Evolutionary conservation across 1,140 invertebrate species (phyloP).

Genomic region (Drosophila nannoptera): DNA sequence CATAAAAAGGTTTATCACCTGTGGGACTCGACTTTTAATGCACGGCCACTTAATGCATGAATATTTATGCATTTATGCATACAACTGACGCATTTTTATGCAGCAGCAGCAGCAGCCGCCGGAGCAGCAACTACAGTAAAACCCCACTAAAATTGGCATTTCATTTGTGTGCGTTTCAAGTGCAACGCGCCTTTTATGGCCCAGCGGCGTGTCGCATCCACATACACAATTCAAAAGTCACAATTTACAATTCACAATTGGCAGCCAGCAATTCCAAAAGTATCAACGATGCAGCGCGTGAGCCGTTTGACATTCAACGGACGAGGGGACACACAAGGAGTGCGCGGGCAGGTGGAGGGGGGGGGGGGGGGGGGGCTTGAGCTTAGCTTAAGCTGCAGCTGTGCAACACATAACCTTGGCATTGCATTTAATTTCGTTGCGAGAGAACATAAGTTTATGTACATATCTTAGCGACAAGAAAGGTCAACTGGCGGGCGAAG

Average conservation of each 20-base stretch:
- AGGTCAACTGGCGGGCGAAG: background rate
- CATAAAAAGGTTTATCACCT: conserved; percentile 66
- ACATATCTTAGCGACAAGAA: conserved; percentile 19
- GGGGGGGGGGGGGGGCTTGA: background rate
- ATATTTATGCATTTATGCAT: conserved; percentile 59
- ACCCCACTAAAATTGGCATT: conserved; percentile 50
- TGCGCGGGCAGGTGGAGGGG: background rate
- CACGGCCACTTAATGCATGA: conserved; percentile 43
- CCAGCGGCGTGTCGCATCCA: conserved; percentile 33
- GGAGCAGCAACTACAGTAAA: conserved; percentile 14
- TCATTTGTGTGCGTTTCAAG: conserved; percentile 56
- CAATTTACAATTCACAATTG: conserved; percentile 1
- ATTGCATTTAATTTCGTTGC: conserved; percentile 74
- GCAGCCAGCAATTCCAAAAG: conserved; percentile 26
- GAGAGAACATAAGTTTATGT: conserved; percentile 48
- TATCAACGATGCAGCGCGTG: conserved; percentile 50
- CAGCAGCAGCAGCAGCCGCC: conserved; percentile 25
- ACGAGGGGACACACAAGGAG: too few species aligned
- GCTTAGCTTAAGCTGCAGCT: conserved; percentile 38
- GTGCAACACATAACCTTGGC: conserved; percentile 65
- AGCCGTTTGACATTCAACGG: conserved; percentile 64
- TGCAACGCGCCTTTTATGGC: conserved; percentile 61
- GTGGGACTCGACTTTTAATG: conserved; percentile 59
- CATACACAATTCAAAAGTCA: conserved; percentile 18
- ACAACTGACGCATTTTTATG: conserved; percentile 61